These are phyloP conservation scores for Hylaea fasciaria DNA, from an alignment of 2,888 invertebrate genomes.

Conservation along the genomic window DNA sequence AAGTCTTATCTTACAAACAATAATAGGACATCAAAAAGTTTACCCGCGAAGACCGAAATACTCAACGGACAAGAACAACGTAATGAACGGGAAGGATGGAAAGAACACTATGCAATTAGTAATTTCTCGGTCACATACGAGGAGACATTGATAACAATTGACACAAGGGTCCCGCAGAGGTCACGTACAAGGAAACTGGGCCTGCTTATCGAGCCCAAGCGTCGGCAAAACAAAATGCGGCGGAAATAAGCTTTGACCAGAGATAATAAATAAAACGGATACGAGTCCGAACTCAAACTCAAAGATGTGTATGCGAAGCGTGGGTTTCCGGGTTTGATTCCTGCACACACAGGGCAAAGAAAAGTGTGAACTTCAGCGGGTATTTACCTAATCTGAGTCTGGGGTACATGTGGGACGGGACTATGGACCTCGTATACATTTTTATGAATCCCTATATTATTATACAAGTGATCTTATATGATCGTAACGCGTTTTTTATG, in stretches of 20 bases:
- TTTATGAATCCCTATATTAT: too few relatives aligned
- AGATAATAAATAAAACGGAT: constrained; percentile 15
- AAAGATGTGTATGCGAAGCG: not conserved
- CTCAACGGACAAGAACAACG: constrained; percentile 16
- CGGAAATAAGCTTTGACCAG: constrained; percentile 22
- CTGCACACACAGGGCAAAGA: too few relatives aligned
- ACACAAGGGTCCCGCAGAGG: constrained; percentile 10
- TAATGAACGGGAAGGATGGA: constrained; percentile 24
- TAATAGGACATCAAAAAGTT: too few relatives aligned
- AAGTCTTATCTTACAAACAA: too few relatives aligned
- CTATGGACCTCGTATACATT: too few relatives aligned
- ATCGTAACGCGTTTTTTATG: too few relatives aligned
- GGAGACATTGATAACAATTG: constrained; percentile 32
- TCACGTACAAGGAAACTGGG: constrained; percentile 28
- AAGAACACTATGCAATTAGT: constrained; percentile 27
- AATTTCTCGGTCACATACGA: constrained; percentile 20
- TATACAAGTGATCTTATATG: too few relatives aligned
- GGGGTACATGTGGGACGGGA: too few relatives aligned
- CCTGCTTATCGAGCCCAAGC: constrained; percentile 25
- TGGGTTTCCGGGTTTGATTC: too few relatives aligned
- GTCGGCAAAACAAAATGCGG: constrained; percentile 19
- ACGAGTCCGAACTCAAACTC: constrained; percentile 6
- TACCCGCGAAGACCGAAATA: not conserved
- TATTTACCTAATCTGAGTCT: too few relatives aligned
- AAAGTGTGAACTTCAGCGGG: too few relatives aligned